Base-by-base conservation (phyloP, 2,888 invertebrate genomes). In the Ochropleura plecta region DNA sequence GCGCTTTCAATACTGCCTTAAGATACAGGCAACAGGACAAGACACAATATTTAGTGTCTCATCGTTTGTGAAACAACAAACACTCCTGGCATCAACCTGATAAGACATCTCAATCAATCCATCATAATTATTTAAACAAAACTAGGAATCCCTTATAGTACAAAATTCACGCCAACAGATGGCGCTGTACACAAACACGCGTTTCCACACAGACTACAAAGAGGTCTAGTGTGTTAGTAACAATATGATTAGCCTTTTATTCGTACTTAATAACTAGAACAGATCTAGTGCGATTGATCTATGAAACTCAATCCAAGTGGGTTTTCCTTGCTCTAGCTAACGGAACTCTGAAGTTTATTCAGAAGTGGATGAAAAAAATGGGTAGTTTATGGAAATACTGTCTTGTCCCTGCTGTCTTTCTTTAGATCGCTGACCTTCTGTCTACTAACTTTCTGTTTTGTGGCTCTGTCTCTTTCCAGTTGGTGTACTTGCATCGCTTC, bases 151-250 rank as follows among this genome's bases (percentile, higher is more conserved):
- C 20, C 59, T 42, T 30, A 0, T 40, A 68, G 44, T 62, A 10
- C 42, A 67, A 68, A 9, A 55, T 64, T 51, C n/a, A 18, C 16
- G 40, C 70, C 73, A 67, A 72, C 70, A 88, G 88, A 88, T 88
- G 88, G 82, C 88, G 84, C 77, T 86, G 68, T 70, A 65, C 70
- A 66, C 63, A 75, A 77, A 63, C 53, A 75, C 18, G n/a, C 48
- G 16, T 20, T 44, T 68, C 46, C 48, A 46, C 57, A 16, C n/a
- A n/a, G n/a, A n/a, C n/a, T n/a, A n/a, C n/a, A n/a, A n/a, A n/a
- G n/a, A n/a, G n/a, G n/a, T n/a, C n/a, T n/a, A n/a, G n/a, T n/a
- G n/a, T n/a, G n/a, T n/a, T n/a, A n/a, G n/a, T n/a, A n/a, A n/a
- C n/a, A n/a, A n/a, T n/a, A n/a, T n/a, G n/a, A n/a, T n/a, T n/a